phyloP scores from a whole-genome alignment of 2,113 vertebrate species.

The Platysternon megacephalum region DNA sequence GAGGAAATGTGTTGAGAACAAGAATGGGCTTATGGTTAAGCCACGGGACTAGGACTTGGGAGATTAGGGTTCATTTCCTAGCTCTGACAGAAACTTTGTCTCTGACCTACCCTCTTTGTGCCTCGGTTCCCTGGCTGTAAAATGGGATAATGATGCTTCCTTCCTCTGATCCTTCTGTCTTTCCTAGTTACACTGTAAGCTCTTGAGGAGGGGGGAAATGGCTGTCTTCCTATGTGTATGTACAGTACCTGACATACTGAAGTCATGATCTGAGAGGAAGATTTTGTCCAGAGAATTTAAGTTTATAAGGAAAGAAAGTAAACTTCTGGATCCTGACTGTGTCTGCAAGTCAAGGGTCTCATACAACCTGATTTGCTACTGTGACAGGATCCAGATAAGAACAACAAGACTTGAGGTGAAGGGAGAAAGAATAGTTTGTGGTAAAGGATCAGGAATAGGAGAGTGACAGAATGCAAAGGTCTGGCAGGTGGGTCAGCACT shows the following conservation, averaged over 20 bases:
- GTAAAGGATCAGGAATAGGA: neutral
- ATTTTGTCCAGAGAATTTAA: neutral
- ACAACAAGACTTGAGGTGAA: neutral
- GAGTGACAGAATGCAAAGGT: neutral
- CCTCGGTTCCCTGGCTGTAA: neutral
- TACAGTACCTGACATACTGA: neutral
- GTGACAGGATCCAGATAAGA: neutral
- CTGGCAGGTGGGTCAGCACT: neutral
- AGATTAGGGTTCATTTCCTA: neutral
- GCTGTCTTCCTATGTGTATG: neutral
- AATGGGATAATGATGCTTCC: neutral
- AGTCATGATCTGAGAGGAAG: neutral
- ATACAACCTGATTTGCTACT: neutral
- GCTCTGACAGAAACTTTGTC: neutral
- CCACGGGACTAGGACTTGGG: neutral
- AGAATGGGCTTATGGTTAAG: neutral
- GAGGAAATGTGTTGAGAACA: neutral
- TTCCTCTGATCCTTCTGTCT: neutral
- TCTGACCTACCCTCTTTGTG: neutral
- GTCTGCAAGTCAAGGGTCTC: neutral
- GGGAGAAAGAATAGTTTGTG: neutral
- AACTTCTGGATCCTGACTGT: neutral
- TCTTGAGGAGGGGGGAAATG: neutral
- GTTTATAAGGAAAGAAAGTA: neutral
- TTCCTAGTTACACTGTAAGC: neutral